phyloP scores from a whole-genome alignment of 2,113 vertebrate genomes.

The Strigops habroptila region DNA sequence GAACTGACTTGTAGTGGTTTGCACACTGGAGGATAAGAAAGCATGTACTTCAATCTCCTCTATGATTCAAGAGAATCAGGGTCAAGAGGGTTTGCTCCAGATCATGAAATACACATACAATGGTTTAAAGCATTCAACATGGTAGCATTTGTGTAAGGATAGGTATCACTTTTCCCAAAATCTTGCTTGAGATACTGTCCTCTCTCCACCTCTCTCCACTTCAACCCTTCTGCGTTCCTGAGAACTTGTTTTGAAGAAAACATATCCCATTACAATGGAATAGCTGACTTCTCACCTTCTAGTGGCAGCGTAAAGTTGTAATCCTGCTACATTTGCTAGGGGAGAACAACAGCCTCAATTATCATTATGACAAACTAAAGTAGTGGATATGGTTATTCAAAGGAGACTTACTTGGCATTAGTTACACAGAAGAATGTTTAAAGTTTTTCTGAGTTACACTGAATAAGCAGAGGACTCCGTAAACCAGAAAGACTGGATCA shows the following conservation, averaged over 20 bases:
- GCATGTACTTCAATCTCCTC: rapidly evolving
- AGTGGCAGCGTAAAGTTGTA: neutral
- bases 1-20: neutral
- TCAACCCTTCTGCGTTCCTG: neutral
- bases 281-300: neutral
- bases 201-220: neutral
- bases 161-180: neutral
- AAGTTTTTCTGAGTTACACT: neutral
- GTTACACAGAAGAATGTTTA: neutral
- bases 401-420: neutral
- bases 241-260: neutral
- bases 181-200: neutral
- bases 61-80: neutral
- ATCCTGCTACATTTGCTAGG: neutral
- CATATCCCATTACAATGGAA: neutral
- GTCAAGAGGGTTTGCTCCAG: neutral
- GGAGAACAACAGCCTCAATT: neutral
- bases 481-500: neutral
- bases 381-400: neutral
- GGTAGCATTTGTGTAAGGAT: neutral
- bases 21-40: neutral
- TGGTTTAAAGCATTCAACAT: neutral
- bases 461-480: neutral
- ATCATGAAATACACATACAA: neutral
- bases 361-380: neutral